Conservation (phyloP, 1,140 invertebrate species). For the Drosophila melanica region DNA sequence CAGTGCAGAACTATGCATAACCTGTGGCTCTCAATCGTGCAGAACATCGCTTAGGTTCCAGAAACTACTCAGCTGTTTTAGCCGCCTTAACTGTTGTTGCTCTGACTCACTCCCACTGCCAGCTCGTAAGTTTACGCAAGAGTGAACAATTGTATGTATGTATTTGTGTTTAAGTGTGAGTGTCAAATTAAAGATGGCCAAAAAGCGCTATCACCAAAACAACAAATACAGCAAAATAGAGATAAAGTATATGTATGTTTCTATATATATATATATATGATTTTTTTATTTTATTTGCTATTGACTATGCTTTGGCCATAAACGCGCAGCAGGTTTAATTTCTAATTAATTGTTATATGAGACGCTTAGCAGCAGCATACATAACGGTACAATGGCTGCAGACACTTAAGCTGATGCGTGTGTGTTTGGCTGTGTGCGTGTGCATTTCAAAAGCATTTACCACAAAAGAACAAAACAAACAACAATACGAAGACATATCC, state of each 20-base stretch:
- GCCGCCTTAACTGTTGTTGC: conserved; percentile 35
- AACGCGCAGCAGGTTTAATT: conserved; percentile 42
- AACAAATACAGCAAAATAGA: not conserved
- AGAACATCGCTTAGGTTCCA: conserved; percentile 13
- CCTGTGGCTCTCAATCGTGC: too few relatives aligned
- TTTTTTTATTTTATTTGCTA: not conserved
- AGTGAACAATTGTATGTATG: conserved; percentile 38
- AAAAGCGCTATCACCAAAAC: conserved; percentile 63
- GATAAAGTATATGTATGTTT: conserved; percentile 13
- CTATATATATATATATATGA: too few relatives aligned
- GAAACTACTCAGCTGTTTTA: conserved; percentile 67
- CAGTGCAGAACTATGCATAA: too few relatives aligned
- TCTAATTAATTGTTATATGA: conserved; percentile 60
- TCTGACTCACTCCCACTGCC: conserved; percentile 59
- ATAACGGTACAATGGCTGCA: conserved; percentile 62
- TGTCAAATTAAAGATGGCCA: conserved; percentile 58
- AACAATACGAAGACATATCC: conserved; percentile 20
- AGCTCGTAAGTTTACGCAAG: conserved; percentile 66
- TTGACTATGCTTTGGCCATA: conserved; percentile 45
- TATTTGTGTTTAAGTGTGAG: conserved; percentile 12
- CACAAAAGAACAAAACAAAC: conserved; percentile 32
- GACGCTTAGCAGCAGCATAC: conserved; percentile 8
- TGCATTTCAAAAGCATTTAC: conserved; percentile 54
- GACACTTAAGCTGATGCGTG: conserved; percentile 64
- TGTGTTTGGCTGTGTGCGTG: conserved; percentile 19